Percentiles rank a stretch among this genome's conserved stretches.
Conservation (phyloP, 1,140 invertebrate genomes). For the Sminthurides bifidus region DNA sequence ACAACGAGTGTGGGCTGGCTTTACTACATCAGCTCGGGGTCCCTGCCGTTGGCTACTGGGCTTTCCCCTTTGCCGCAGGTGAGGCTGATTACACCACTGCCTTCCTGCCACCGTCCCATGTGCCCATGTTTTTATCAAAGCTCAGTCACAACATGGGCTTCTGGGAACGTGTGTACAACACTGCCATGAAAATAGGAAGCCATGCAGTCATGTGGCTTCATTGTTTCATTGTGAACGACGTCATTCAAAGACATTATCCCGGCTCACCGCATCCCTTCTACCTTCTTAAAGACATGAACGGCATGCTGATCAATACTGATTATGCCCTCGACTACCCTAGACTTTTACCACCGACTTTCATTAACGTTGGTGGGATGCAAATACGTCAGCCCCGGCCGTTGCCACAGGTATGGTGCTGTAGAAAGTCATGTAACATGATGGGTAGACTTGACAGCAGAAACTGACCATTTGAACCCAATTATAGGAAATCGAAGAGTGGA, state of each 20-base stretch:
- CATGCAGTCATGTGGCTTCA: conserved; percentile 33
- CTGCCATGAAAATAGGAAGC: conserved; percentile 28
- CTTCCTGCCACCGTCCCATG: conserved; percentile 32
- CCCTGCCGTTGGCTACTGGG: conserved; percentile 33
- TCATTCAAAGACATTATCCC: conserved; percentile 32
- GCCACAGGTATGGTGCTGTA: conserved; percentile 26
- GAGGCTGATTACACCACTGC: conserved; percentile 34
- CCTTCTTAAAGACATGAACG: conserved; percentile 33
- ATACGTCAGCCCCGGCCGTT: conserved; percentile 25
- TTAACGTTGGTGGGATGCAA: conserved; percentile 35
- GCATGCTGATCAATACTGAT: conserved; percentile 35
- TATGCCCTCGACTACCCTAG: conserved; percentile 34
- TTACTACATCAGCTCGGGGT: conserved; percentile 30
- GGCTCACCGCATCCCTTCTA: conserved; percentile 31
- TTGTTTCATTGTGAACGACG: conserved; percentile 28
- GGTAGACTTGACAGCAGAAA: no score
- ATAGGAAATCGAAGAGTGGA: conserved; percentile 34
- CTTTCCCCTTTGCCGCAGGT: conserved; percentile 29
- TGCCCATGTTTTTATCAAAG: conserved; percentile 33
- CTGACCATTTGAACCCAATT: no score
- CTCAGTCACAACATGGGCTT: conserved; percentile 33
- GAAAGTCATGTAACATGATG: no score
- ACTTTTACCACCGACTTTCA: conserved; percentile 34
- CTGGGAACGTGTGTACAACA: conserved; percentile 30
- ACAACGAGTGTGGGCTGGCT: conserved; percentile 33